These are phyloP conservation scores for Eulithis prunata DNA, from an alignment of 2,888 invertebrate species.

Conservation along the genomic window DNA sequence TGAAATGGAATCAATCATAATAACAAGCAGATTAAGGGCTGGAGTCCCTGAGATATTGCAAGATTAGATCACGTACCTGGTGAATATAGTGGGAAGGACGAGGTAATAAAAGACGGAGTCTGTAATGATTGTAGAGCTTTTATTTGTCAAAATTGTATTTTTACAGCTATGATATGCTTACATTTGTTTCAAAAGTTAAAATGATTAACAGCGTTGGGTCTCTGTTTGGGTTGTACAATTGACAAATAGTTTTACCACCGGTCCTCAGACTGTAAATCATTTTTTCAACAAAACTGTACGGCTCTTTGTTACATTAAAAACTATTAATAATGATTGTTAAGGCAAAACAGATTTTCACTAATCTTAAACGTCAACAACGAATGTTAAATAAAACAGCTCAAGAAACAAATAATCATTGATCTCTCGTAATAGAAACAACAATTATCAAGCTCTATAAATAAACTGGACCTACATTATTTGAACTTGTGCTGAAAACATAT, in stretches of 20 bases:
- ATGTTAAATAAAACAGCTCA: conserved; percentile 82
- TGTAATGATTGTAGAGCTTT: conserved; percentile 87
- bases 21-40: not conserved
- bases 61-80: conserved; percentile 32
- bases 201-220: conserved; percentile 84
- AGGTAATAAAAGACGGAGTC: conserved; percentile 61
- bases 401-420: conserved; percentile 62
- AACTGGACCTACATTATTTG: conserved; percentile 82
- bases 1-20: conserved; percentile 51
- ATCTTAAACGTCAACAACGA: conserved; percentile 83
- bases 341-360: conserved; percentile 82
- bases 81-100: conserved; percentile 17
- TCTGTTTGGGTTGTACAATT: conserved; percentile 76
- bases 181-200: conserved; percentile 88
- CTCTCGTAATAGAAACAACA: conserved; percentile 63
- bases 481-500: conserved; percentile 79
- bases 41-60: not conserved
- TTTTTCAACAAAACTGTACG: conserved; percentile 75
- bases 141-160: conserved; percentile 93
- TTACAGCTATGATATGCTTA: conserved; percentile 98
- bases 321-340: conserved; percentile 77
- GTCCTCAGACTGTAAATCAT: conserved; percentile 69
- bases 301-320: conserved; percentile 78
- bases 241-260: conserved; percentile 77
- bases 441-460: conserved; percentile 77